Conservation (phyloP, 2,797 vertebrate species). For the Peromyscus melanophrys region DNA sequence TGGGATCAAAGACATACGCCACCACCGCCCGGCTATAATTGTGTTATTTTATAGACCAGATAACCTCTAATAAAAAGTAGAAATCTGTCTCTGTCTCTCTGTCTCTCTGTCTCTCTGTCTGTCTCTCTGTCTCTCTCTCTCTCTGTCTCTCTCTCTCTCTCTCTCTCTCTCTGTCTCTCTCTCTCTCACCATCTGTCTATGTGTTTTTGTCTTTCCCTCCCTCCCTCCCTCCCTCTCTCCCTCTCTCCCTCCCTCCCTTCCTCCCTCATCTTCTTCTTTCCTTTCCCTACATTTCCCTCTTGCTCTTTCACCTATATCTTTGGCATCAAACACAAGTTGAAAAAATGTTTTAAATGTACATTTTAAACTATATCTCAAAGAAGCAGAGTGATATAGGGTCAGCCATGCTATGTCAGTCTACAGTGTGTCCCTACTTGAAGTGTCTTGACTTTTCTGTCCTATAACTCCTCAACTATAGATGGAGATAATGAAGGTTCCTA, state of each 20-base stretch:
- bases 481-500: neutral
- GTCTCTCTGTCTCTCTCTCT: too few species aligned
- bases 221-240: neutral
- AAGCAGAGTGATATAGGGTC: neutral
- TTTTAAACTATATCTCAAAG: neutral
- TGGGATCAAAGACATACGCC: too few species aligned
- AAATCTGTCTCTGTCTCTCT: neutral
- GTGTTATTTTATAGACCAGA: neutral
- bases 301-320: neutral
- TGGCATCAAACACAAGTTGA: neutral
- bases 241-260: too few species aligned
- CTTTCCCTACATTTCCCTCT: neutral
- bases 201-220: fast-evolving
- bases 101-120: neutral
- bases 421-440: neutral
- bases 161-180: neutral
- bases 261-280: neutral
- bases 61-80: neutral
- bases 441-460: neutral
- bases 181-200: neutral
- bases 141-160: neutral
- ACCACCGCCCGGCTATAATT: too few species aligned
- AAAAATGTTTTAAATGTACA: neutral
- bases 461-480: neutral
- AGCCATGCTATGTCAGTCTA: neutral